phyloP scores from a whole-genome alignment of 2,888 invertebrate genomes.

The Escarpia spicata region DNA sequence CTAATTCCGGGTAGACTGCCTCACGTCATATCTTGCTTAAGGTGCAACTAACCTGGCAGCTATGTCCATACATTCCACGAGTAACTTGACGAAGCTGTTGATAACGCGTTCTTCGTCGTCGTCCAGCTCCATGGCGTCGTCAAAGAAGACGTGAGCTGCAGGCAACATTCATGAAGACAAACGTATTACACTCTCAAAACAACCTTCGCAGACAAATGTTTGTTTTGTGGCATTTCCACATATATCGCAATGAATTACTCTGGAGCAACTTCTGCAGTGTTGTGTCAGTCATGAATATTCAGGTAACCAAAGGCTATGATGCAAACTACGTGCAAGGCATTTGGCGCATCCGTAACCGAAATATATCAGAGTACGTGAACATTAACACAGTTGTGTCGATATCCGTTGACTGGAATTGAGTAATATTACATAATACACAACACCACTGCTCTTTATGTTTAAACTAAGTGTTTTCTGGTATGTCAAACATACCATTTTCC shows the following conservation, averaged over 20 bases:
- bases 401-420: no score
- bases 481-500: no score
- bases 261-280: background rate
- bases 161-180: constrained; percentile 38
- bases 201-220: background rate
- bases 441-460: no score
- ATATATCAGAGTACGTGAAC: no score
- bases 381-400: no score
- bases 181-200: background rate
- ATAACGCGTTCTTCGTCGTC: constrained; percentile 69
- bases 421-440: no score
- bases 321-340: no score
- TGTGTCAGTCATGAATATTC: background rate
- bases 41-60: constrained; percentile 78
- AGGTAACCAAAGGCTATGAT: no score
- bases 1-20: no score
- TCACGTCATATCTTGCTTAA: background rate
- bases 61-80: constrained; percentile 90
- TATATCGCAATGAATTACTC: constrained; percentile 18
- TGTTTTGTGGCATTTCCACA: no score
- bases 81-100: constrained; percentile 91
- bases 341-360: no score
- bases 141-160: constrained; percentile 96
- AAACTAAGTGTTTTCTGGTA: no score
- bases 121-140: constrained; percentile 96